phyloP scores from a whole-genome alignment of 2,888 invertebrate genomes.

The Colostygia pectinataria region DNA sequence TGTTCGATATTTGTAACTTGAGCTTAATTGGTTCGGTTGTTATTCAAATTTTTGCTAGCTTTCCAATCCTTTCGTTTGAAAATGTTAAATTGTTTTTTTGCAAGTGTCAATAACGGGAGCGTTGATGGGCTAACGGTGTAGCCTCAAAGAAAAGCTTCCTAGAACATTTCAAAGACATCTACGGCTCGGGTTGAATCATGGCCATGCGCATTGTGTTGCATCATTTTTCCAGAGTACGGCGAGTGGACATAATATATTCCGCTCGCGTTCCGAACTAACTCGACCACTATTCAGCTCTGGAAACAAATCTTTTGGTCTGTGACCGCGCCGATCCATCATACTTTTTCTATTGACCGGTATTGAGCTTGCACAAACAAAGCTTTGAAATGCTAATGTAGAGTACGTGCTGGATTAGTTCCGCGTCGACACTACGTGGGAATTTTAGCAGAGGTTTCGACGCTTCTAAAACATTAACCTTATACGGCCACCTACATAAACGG shows the following conservation, averaged over 20 bases:
- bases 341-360: slow-evolving; percentile 76
- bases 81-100: slow-evolving; percentile 10
- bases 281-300: slow-evolving; percentile 73
- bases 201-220: slow-evolving; percentile 46
- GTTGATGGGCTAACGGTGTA: slow-evolving; percentile 38
- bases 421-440: slow-evolving; percentile 66
- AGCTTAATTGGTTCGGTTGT: background rate
- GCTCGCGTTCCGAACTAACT: slow-evolving; percentile 68
- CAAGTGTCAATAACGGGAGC: slow-evolving; percentile 23
- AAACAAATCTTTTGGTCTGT: slow-evolving; percentile 77
- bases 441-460: slow-evolving; percentile 32
- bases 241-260: slow-evolving; percentile 70
- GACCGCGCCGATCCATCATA: slow-evolving; percentile 73
- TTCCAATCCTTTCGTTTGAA: background rate
- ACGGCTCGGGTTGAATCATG: slow-evolving; percentile 39
- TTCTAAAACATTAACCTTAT: slow-evolving; percentile 79
- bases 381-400: slow-evolving; percentile 78
- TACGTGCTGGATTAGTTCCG: slow-evolving; percentile 79
- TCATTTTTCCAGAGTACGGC: slow-evolving; percentile 49
- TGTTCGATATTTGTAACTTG: background rate
- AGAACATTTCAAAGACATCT: slow-evolving; percentile 47
- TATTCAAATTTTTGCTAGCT: background rate
- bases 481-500: slow-evolving; percentile 79
- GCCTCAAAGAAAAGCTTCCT: slow-evolving; percentile 42
- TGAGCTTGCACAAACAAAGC: slow-evolving; percentile 78